Conservation (phyloP, 2,113 vertebrate species). For the Ursus arctos region DNA sequence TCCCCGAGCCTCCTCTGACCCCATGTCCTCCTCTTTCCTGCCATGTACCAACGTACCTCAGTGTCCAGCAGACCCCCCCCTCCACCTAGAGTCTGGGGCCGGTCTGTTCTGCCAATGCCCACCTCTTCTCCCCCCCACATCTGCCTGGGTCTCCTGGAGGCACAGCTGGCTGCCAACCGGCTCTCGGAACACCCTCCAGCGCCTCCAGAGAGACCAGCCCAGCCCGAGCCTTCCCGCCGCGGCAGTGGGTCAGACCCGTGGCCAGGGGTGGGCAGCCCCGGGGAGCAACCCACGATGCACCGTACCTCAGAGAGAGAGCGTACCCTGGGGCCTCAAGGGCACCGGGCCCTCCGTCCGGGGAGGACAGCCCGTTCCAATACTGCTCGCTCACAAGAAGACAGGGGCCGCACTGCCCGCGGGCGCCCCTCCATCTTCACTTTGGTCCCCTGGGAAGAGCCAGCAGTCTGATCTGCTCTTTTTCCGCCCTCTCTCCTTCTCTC, state of each 20-base stretch:
- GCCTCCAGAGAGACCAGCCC: slow-evolving; percentile 43
- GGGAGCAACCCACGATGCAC: slow-evolving; percentile 85
- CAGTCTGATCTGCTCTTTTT: slow-evolving; percentile 50
- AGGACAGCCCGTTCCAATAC: not conserved
- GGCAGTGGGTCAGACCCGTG: not conserved
- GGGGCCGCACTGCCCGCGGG: slow-evolving; percentile 59
- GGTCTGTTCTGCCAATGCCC: slow-evolving; percentile 69
- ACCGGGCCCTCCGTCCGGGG: slow-evolving; percentile 40
- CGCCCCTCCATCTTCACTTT: slow-evolving; percentile 18
- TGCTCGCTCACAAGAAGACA: slow-evolving; percentile 56
- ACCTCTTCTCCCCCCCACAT: not conserved
- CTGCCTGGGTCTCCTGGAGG: slow-evolving; percentile 52
- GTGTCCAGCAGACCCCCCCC: slow-evolving; percentile 67
- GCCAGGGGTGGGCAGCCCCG: slow-evolving; percentile 72
- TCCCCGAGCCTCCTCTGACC: slow-evolving; percentile 30
- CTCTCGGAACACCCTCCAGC: slow-evolving; percentile 1
- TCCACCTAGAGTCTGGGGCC: not conserved
- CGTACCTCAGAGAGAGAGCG: slow-evolving; percentile 87
- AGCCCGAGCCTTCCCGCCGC: not conserved
- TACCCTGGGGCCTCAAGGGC: slow-evolving; percentile 66
- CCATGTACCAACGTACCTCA: slow-evolving; percentile 89
- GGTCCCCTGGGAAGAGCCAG: slow-evolving; percentile 69
- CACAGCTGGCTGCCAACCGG: slow-evolving; percentile 59
- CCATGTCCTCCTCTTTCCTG: slow-evolving; percentile 64
- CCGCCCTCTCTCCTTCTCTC: slow-evolving; percentile 76